Base-by-base conservation (phyloP, 2,888 invertebrate species). In the Drosophila colorata region DNA sequence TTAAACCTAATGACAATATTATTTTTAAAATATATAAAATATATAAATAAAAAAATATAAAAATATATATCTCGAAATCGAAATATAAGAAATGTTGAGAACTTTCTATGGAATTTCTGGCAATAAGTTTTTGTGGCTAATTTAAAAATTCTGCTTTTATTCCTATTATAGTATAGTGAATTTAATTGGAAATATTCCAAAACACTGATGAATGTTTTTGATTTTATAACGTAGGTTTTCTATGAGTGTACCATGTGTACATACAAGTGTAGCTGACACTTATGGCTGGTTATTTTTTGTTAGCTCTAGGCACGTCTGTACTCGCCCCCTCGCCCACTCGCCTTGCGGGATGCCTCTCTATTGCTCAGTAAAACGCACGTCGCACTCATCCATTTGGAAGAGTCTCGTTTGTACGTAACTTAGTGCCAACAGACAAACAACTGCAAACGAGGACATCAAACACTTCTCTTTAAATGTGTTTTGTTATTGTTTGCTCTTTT, bases 391-490 rank as follows among this genome's bases (percentile, higher is more conserved):
- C 64, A 64, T 16, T 33, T 41, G 43, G 40, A 46, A 41, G 43
- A 1, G 2, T 25, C 44, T 23, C 49, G 23, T 18, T 35, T 43
- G 23, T 9, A 11, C 13, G 23, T 18, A 23, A 33, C 20, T 20
- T 20, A n/a, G 37, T 13, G 14, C 13, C 13, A 40, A 18, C 33
- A 33, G 52, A 40, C 40, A 37, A 65, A 67, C 67, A 60, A 69
- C 40, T 60, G 60, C 47, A 48, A 55, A 49, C 48, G 52, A 37
- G 28, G 53, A 72, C 71, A 66, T 71, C 71, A 71, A 70, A 70
- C 71, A 66, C 43, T 71, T 66, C 47, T 35, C 38, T 53, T 38
- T 28, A 65, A 57, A 40, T 69, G 57, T 57, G 41, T 47, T 52
- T 46, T 69, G 47, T 63, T 68, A 69, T 63, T 69, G 37, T 63